Base-by-base conservation (phyloP, 2,797 vertebrate species). In the Epinephelus coioides region DNA sequence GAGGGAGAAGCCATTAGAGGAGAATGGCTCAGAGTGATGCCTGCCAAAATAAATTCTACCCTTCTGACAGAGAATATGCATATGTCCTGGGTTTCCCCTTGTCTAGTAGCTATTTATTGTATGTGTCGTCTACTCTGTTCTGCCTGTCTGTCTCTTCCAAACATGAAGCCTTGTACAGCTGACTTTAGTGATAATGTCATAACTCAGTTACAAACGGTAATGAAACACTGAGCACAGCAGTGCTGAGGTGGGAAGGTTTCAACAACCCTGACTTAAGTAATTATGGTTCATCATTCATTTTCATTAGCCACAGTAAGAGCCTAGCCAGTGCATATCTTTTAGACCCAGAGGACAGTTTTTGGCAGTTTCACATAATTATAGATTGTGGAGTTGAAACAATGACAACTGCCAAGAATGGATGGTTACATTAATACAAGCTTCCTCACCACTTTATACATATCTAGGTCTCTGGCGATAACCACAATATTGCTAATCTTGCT, bases 31-130 rank as follows among this genome's bases (percentile, higher is more conserved):
- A 6, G 79, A 90, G 85, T 78, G 71, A 85, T 50, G 77, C 38
- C 61, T 89, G 86, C 86, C 76, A 78, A 80, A 77, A 87, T 88
- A 79, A 83, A 92, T 89, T 73, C 54, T 43, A 1, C 69, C 81
- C 73, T 51, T 74, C 63, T 68, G 55, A 81, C 64, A 86, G 86
- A 68, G 72, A 53, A 70, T 77, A 78, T 81, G 64, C 60, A 76
- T 23, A 27, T 69, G 73, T 82, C 79, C 73, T 59, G 78, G 71
- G 62, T 72, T 85, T 81, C 83, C 84, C 69, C 83, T 81, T 61
- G 74, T 80, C 76, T 67, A 3, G 59, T 40, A 63, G 34, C 62
- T 76, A 73, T 63, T 70, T 76, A 12, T 43, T 43, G 40, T 43
- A 43, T 62, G 55, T 30, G 27, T 79, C 75, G 54, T 62, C 60